Percentiles rank a stretch among this genome's conserved stretches.
phyloP scores from a whole-genome alignment of 2,888 invertebrate genomes.

The Leptinotarsa rubiginosa region DNA sequence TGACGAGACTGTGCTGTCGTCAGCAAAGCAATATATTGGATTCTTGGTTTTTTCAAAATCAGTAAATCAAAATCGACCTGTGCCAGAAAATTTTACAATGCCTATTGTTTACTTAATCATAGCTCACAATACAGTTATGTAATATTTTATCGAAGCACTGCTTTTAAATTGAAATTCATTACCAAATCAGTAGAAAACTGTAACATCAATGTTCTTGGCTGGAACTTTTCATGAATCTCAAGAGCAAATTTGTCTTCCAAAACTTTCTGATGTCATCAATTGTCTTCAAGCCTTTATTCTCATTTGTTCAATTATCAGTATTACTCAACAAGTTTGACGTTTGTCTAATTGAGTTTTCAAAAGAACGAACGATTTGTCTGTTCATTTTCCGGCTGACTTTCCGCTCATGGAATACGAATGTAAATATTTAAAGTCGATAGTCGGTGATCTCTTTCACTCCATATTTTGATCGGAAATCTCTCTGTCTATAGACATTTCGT shows the following conservation, averaged over 20 bases:
- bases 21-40: too few species aligned
- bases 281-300: background rate
- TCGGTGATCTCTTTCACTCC: slow-evolving; percentile 63
- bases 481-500: slow-evolving; percentile 66
- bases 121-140: too few species aligned
- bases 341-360: slow-evolving; percentile 24
- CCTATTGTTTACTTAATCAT: too few species aligned
- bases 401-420: slow-evolving; percentile 62
- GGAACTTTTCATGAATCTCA: too few species aligned
- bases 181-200: too few species aligned
- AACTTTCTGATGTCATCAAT: background rate
- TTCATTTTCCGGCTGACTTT: slow-evolving; percentile 54
- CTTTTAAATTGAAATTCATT: too few species aligned
- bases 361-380: slow-evolving; percentile 14
- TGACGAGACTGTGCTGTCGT: too few species aligned
- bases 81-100: too few species aligned
- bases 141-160: too few species aligned
- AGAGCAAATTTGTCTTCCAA: background rate
- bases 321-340: slow-evolving; percentile 13
- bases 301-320: background rate
- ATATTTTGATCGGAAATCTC: slow-evolving; percentile 66
- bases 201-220: too few species aligned
- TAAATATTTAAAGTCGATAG: slow-evolving; percentile 66
- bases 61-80: too few species aligned
- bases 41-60: too few species aligned